These are phyloP conservation scores for Cryptoprocta ferox DNA, from an alignment of 2,797 vertebrate genomes.

Conservation along the genomic window DNA sequence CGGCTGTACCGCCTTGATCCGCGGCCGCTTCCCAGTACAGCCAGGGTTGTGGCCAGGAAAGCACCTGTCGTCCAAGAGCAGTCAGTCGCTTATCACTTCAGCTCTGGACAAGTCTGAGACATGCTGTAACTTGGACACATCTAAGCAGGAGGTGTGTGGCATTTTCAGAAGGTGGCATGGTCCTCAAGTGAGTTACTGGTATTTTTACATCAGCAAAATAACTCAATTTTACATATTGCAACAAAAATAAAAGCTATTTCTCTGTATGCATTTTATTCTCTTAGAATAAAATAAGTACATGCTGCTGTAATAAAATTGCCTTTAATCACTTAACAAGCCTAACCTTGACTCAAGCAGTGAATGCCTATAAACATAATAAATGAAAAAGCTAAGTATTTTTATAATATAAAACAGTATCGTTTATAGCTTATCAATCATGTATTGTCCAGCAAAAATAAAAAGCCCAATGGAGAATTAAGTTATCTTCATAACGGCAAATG, in stretches of 20 bases:
- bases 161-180: constrained; percentile 81
- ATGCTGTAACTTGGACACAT: constrained; percentile 76
- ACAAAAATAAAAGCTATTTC: constrained; percentile 82
- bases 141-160: constrained; percentile 78
- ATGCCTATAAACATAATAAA: constrained; percentile 75
- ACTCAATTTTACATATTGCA: constrained; percentile 83
- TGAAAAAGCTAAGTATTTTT: constrained; percentile 87
- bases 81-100: constrained; percentile 60
- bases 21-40: constrained; percentile 71
- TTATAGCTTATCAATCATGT: constrained; percentile 72
- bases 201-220: constrained; percentile 78
- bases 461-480: constrained; percentile 75
- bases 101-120: constrained; percentile 82
- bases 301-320: constrained; percentile 84
- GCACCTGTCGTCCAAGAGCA: neutral
- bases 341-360: constrained; percentile 80
- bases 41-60: constrained; percentile 76
- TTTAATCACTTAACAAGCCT: constrained; percentile 82
- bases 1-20: constrained; percentile 73
- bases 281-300: constrained; percentile 73
- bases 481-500: constrained; percentile 70
- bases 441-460: constrained; percentile 71
- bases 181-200: constrained; percentile 84
- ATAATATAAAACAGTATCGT: constrained; percentile 82
- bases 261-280: constrained; percentile 81